A percentile compares a stretch with the other conserved stretches of the same genome.
phyloP scores from a whole-genome alignment of 2,888 invertebrate genomes.

The Drepana falcataria region DNA sequence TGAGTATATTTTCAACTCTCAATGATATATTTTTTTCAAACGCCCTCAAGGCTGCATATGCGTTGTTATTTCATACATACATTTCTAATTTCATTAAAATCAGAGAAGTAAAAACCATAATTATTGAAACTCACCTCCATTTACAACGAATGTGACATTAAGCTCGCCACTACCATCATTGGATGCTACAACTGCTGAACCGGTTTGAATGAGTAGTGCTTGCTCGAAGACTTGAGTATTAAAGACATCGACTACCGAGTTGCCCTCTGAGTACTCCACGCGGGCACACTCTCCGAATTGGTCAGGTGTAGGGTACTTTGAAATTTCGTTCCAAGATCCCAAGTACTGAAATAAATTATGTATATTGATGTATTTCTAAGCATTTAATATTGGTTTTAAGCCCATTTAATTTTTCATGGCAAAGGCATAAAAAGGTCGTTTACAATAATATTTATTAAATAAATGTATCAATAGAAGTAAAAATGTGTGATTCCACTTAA shows the following conservation, averaged over 20 bases:
- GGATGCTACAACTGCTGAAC: constrained; percentile 61
- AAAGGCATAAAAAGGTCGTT: too few species aligned
- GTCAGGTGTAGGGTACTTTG: constrained; percentile 79
- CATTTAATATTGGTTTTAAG: too few species aligned
- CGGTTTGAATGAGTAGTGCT: constrained; percentile 65
- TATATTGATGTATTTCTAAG: background rate
- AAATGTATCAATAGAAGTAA: too few species aligned
- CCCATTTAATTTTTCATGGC: too few species aligned
- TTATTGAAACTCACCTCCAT: constrained; percentile 58
- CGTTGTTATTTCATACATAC: too few species aligned
- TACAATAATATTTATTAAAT: too few species aligned
- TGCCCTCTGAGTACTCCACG: constrained; percentile 66
- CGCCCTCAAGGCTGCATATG: too few species aligned
- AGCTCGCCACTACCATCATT: constrained; percentile 71
- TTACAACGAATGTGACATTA: constrained; percentile 71
- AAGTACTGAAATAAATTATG: constrained; percentile 36
- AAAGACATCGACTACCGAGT: constrained; percentile 22
- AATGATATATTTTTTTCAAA: too few species aligned
- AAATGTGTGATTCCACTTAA: too few species aligned
- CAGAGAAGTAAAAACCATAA: background rate
- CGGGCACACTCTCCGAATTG: constrained; percentile 81
- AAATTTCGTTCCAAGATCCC: constrained; percentile 81
- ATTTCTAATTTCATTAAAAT: too few species aligned
- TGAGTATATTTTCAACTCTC: too few species aligned
- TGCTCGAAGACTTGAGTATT: constrained; percentile 55